Evolutionary conservation across 2,797 vertebrate genomes (phyloP).

Genomic region (Cossypha dichroa): DNA sequence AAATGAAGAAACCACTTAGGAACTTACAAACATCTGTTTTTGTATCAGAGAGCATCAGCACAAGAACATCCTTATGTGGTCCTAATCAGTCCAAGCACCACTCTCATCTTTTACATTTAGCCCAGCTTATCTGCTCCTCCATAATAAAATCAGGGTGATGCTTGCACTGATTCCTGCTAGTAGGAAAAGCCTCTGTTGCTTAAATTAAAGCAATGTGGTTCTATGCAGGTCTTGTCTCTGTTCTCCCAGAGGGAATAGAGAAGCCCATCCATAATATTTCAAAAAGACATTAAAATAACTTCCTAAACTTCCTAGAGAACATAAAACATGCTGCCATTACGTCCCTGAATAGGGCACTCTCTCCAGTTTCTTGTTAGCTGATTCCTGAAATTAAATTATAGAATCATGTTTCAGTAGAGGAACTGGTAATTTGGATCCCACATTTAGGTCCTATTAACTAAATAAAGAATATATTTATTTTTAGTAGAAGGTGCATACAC

Average conservation of each 20-base stretch:
- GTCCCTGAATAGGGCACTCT: not conserved
- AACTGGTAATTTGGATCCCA: not conserved
- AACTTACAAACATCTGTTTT: slow-evolving; percentile 27
- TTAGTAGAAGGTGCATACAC: slow-evolving; percentile 22
- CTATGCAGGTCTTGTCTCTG: not conserved
- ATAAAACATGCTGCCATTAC: not conserved
- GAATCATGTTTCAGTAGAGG: not conserved
- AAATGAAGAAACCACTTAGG: slow-evolving; percentile 45
- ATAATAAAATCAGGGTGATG: slow-evolving; percentile 31
- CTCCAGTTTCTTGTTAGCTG: not conserved
- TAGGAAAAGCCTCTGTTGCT: slow-evolving; percentile 14
- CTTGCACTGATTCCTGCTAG: not conserved
- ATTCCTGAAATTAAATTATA: not conserved
- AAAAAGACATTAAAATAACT: not conserved
- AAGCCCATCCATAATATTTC: slow-evolving; percentile 14
- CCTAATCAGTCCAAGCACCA: not conserved
- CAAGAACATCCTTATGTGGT: not conserved
- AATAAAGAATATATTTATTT: slow-evolving; percentile 10
- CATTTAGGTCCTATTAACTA: not conserved
- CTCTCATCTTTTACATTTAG: not conserved
- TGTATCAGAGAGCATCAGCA: not conserved
- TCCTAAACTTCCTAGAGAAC: not conserved
- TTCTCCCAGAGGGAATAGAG: not conserved
- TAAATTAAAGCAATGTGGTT: slow-evolving; percentile 20
- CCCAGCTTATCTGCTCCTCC: slow-evolving; percentile 5